Evolutionary conservation across 2,797 vertebrate species (phyloP).

Genomic region (Takifugu rubripes): DNA sequence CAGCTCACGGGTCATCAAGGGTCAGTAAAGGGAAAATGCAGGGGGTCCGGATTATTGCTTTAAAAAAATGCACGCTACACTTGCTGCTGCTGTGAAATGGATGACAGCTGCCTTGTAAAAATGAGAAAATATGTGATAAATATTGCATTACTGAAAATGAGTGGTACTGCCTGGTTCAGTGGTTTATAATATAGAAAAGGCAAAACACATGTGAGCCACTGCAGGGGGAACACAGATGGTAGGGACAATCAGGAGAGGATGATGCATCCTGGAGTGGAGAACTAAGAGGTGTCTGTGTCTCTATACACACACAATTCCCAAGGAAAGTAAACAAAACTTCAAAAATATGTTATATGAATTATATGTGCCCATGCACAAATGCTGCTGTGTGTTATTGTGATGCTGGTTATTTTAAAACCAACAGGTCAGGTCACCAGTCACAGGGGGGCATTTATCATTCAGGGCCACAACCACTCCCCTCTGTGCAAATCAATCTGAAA

Average conservation of each 20-base stretch:
- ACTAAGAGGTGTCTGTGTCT: no score
- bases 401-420: slow-evolving; percentile 19
- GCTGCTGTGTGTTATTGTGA: slow-evolving; percentile 5
- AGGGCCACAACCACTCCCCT: slow-evolving; percentile 24
- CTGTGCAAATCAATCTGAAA: slow-evolving; percentile 45
- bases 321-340: no score
- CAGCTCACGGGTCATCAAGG: slow-evolving; percentile 46
- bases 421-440: slow-evolving; percentile 39
- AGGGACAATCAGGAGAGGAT: neutral
- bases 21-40: slow-evolving; percentile 62
- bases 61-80: slow-evolving; percentile 26
- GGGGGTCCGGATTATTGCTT: slow-evolving; percentile 55
- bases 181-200: slow-evolving; percentile 57
- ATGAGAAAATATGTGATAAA: slow-evolving; percentile 57
- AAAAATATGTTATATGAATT: neutral
- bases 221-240: slow-evolving; percentile 16
- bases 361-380: neutral
- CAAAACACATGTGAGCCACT: slow-evolving; percentile 20
- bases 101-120: slow-evolving; percentile 65
- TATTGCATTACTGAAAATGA: slow-evolving; percentile 65
- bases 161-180: slow-evolving; percentile 55
- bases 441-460: slow-evolving; percentile 40
- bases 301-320: no score
- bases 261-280: neutral
- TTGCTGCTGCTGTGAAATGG: slow-evolving; percentile 30